Base-by-base conservation (phyloP, 2,113 vertebrate genomes). In the Phaethornis superciliosus region DNA sequence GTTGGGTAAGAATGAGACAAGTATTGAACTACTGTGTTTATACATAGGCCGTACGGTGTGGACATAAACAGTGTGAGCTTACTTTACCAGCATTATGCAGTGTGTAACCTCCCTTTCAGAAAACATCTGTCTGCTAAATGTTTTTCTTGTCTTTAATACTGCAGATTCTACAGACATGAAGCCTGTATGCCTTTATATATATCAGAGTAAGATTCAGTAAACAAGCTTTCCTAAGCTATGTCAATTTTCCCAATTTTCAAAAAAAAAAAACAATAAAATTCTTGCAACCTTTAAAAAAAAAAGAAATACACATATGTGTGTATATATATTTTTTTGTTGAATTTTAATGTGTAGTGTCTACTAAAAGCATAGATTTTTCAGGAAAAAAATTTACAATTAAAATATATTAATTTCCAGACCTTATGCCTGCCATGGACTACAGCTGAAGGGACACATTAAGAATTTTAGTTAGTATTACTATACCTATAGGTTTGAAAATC, bases 41-140 rank as follows among this genome's bases (percentile, higher is more conserved):
- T 72, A 89, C 28, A 69, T 19, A 91, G 32, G 27, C 77, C 77
- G 88, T 91, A 90, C 86, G 90, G 86, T 89, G 35, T 4, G 37
- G 85, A 74, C 90, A 91, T 94, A 94, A 96, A 88, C 74, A 71
- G 17, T 15, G 75, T 86, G 92, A 94, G 65, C 44, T 90, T 96
- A 92, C 63, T 95, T 82, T 92, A 92, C 77, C 80, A 81, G 37
- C 42, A 92, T 83, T 95, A 63, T 78, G 72, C 30, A 89, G 33
- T 67, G 74, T 88, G 44, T 85, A 93, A 91, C 83, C 75, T 89
- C 76, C 17, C 54, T 90, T 75, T 82, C 55, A 93, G 63, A 72
- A 77, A 95, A 90, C 35, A 94, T 40, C 67, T 85, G 51, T 68
- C 65, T 88, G 55, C 40, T 91, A 88, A 91, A 90, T 82, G 51